A percentile compares a stretch with the other conserved stretches of the same genome.
Evolutionary conservation across 2,888 invertebrate species (phyloP).

Genomic region (Sminthurides aquaticus): DNA sequence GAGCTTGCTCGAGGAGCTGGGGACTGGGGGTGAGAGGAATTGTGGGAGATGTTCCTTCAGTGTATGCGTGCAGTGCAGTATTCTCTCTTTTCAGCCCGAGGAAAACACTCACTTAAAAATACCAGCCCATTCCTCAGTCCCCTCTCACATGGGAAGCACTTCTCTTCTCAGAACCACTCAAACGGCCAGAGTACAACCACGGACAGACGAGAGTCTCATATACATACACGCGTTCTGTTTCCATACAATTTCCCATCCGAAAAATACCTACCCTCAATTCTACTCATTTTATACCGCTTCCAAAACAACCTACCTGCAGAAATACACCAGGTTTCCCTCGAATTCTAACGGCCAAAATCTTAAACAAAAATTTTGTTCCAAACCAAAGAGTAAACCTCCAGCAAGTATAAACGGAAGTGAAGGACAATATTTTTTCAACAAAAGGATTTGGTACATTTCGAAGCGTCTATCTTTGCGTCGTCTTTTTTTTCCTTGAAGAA

Average conservation of each 20-base stretch:
- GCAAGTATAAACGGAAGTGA: background rate
- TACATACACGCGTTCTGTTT: background rate
- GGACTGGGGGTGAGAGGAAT: background rate
- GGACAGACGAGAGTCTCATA: background rate
- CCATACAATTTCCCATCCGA: background rate
- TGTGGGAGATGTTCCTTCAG: background rate
- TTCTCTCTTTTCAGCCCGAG: background rate
- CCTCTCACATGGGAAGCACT: conserved; percentile 16
- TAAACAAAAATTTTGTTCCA: too few relatives aligned
- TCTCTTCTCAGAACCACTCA: conserved; percentile 1
- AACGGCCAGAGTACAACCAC: background rate
- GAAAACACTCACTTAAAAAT: conserved; percentile 17
- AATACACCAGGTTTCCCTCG: too few relatives aligned
- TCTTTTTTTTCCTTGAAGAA: too few relatives aligned
- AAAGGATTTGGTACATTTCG: background rate
- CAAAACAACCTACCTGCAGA: too few relatives aligned
- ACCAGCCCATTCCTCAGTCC: conserved; percentile 16
- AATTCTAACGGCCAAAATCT: too few relatives aligned
- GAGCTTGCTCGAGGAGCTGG: background rate
- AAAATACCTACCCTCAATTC: too few relatives aligned
- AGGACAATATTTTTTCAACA: background rate
- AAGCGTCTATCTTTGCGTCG: too few relatives aligned
- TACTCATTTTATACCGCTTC: too few relatives aligned
- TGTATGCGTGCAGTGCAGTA: conserved; percentile 5
- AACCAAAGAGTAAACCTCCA: too few relatives aligned